Conservation (phyloP, 2,113 vertebrate species). For the Murina feae region DNA sequence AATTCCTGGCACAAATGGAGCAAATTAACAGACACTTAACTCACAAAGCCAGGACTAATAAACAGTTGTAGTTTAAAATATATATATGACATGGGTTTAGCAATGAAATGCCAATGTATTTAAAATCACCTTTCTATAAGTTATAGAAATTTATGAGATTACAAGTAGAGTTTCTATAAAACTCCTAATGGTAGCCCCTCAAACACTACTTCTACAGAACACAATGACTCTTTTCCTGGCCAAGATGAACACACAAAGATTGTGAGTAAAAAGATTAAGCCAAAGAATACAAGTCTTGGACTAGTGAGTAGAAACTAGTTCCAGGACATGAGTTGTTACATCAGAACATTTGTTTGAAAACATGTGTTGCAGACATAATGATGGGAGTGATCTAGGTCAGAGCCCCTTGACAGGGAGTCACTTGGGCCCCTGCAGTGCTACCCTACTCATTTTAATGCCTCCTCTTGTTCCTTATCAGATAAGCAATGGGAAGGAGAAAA, state of each 20-base stretch:
- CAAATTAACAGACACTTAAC: background rate
- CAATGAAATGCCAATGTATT: background rate
- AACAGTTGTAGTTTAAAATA: background rate
- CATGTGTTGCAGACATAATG: background rate
- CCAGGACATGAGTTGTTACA: slow-evolving; percentile 6
- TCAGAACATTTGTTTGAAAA: slow-evolving; percentile 10
- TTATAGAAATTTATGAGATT: too few relatives aligned
- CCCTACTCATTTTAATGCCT: background rate
- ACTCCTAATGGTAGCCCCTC: background rate
- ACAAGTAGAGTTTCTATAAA: too few relatives aligned
- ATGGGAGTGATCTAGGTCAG: background rate
- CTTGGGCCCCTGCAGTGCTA: background rate
- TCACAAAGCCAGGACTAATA: slow-evolving; percentile 15
- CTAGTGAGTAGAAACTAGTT: background rate
- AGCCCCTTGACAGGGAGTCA: background rate
- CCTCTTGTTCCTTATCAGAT: background rate
- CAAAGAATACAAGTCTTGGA: background rate
- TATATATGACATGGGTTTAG: background rate
- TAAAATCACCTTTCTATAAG: slow-evolving; percentile 22
- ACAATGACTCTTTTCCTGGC: slow-evolving; percentile 10
- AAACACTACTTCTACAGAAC: background rate
- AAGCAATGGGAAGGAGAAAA: background rate
- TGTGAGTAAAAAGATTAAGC: background rate
- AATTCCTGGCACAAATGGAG: background rate
- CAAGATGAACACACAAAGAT: background rate